phyloP scores from a whole-genome alignment of 2,888 invertebrate species.

The Cantharis rufa region DNA sequence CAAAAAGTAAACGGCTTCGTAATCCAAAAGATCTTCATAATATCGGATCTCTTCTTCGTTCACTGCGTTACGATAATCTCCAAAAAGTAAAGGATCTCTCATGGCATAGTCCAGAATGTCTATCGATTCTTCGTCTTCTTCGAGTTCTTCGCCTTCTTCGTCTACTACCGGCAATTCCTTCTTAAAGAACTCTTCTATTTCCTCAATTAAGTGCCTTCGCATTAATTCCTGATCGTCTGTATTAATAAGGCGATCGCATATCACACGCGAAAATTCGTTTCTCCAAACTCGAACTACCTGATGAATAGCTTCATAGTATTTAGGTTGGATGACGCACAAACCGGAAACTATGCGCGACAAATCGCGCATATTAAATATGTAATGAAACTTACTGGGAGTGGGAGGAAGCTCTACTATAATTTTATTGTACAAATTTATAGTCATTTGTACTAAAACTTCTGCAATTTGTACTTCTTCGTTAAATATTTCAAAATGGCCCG shows the following conservation, averaged over 20 bases:
- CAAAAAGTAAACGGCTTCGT: slow-evolving; percentile 83
- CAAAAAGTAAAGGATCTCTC: slow-evolving; percentile 83
- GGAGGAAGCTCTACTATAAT: slow-evolving; percentile 80
- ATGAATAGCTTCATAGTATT: slow-evolving; percentile 67
- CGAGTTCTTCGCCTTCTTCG: slow-evolving; percentile 52
- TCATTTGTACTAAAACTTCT: slow-evolving; percentile 73
- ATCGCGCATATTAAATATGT: slow-evolving; percentile 92
- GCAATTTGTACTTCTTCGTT: slow-evolving; percentile 69
- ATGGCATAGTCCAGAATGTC: slow-evolving; percentile 69
- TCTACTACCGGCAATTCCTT: slow-evolving; percentile 17
- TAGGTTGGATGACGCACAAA: slow-evolving; percentile 74
- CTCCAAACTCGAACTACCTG: slow-evolving; percentile 86
- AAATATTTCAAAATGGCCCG: slow-evolving; percentile 77
- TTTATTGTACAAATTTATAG: slow-evolving; percentile 81
- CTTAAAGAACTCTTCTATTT: slow-evolving; percentile 41
- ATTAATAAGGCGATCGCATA: slow-evolving; percentile 83
- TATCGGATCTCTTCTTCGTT: slow-evolving; percentile 78
- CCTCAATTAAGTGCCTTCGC: slow-evolving; percentile 62
- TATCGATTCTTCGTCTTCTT: slow-evolving; percentile 54
- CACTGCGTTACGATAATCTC: slow-evolving; percentile 84
- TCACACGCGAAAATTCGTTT: slow-evolving; percentile 85
- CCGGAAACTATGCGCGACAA: slow-evolving; percentile 81
- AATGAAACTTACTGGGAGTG: slow-evolving; percentile 92
- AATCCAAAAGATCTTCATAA: slow-evolving; percentile 90
- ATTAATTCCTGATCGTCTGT: slow-evolving; percentile 69